These are phyloP conservation scores for Hirtodrosophila confusa DNA, from an alignment of 2,888 invertebrate genomes.

Conservation along the genomic window DNA sequence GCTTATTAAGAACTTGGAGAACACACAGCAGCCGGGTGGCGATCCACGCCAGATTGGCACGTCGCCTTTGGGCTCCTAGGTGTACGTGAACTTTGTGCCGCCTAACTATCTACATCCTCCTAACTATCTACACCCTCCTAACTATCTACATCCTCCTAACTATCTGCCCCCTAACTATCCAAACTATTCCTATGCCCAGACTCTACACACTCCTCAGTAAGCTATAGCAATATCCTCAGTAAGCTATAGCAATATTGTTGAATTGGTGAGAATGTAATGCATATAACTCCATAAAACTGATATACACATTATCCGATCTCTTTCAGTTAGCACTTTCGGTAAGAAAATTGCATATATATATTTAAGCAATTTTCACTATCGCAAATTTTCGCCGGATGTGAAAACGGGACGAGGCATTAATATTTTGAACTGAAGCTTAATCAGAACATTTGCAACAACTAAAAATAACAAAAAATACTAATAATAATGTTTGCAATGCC, in stretches of 20 bases:
- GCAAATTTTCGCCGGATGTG: too few relatives aligned
- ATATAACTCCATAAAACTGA: too few relatives aligned
- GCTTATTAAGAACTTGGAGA: conserved; percentile 96
- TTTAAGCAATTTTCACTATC: too few relatives aligned
- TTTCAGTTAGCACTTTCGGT: too few relatives aligned
- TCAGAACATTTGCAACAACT: background rate
- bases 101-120: background rate
- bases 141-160: background rate
- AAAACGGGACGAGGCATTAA: too few relatives aligned
- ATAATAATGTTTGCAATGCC: background rate
- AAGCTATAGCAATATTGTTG: conserved; percentile 20
- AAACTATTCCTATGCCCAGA: conserved; percentile 15
- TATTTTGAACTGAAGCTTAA: conserved; percentile 1
- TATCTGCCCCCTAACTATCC: background rate
- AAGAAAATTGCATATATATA: too few relatives aligned
- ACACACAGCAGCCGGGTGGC: conserved; percentile 84
- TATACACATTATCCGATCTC: too few relatives aligned
- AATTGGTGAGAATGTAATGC: too few relatives aligned
- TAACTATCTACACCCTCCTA: too few relatives aligned
- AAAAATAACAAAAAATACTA: background rate
- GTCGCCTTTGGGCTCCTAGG: conserved; percentile 85
- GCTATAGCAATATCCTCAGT: conserved; percentile 12
- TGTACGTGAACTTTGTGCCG: background rate
- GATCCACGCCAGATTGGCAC: conserved; percentile 88
- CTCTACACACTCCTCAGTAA: conserved; percentile 10